Evolutionary conservation across 2,888 invertebrate species (phyloP).

Genomic region (Polia nebulosa): DNA sequence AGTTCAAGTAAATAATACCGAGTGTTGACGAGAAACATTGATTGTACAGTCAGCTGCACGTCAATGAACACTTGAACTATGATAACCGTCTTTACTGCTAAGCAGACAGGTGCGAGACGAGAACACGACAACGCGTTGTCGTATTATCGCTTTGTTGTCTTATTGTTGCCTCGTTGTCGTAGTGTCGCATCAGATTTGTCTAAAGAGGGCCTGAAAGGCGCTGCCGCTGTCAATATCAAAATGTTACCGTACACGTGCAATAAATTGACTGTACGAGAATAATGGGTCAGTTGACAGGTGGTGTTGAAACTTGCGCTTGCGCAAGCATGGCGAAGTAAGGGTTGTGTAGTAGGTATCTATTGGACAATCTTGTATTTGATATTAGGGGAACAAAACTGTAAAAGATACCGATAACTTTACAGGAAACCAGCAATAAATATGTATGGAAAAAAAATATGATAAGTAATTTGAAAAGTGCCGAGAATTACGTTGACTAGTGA

Average conservation of each 20-base stretch:
- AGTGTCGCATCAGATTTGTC: background rate
- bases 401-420: background rate
- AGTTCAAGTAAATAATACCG: constrained; percentile 14
- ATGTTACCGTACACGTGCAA: background rate
- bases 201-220: background rate
- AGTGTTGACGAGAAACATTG: constrained; percentile 16
- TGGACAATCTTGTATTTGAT: constrained; percentile 1
- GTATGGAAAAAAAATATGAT: background rate
- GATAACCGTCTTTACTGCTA: background rate
- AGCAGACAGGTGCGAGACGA: too few species aligned
- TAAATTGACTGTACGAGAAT: constrained; percentile 22
- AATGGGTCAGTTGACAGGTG: constrained; percentile 42
- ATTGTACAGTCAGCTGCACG: background rate
- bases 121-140: too few species aligned
- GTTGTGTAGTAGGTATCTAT: constrained; percentile 18
- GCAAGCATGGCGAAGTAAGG: constrained; percentile 12
- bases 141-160: background rate
- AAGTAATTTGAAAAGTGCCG: constrained; percentile 27
- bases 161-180: background rate
- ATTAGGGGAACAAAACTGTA: constrained; percentile 2
- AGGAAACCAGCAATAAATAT: background rate
- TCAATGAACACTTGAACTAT: too few species aligned
- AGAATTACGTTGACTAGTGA: background rate
- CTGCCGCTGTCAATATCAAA: background rate
- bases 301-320: constrained; percentile 39